These are phyloP conservation scores for Arvicanthis niloticus DNA, from an alignment of 2,113 vertebrate species.

Conservation along the genomic window DNA sequence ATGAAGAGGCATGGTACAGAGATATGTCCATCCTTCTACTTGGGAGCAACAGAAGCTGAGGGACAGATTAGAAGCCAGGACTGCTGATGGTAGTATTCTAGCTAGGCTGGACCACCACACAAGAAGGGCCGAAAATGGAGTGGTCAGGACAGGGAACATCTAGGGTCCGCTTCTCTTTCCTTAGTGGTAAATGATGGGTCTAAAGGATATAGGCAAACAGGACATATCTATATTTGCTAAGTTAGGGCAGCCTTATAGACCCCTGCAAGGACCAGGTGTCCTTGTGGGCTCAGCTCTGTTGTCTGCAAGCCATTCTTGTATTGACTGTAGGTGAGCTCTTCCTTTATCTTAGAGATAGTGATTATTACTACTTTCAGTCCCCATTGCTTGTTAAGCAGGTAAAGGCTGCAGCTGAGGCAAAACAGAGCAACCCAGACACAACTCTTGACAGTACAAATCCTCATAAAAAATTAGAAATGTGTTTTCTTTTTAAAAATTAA, in stretches of 20 bases:
- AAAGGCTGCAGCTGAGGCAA: neutral
- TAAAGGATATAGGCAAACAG: neutral
- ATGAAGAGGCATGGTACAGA: neutral
- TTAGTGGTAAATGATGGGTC: neutral
- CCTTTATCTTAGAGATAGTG: neutral
- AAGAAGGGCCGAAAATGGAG: neutral
- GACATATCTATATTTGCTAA: neutral
- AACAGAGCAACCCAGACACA: neutral
- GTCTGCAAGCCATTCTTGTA: neutral
- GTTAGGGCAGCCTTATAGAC: neutral
- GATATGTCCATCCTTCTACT: neutral
- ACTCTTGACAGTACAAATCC: neutral
- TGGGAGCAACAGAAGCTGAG: neutral
- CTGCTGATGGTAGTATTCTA: neutral
- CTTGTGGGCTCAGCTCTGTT: neutral
- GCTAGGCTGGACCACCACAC: fast-evolving
- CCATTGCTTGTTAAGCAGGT: neutral
- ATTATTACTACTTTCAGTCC: neutral
- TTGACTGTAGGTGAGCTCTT: neutral
- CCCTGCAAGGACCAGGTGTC: neutral
- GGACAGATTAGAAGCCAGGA: neutral
- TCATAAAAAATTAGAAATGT: neutral
- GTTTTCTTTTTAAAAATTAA: slow-evolving; percentile 1
- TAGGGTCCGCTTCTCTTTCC: neutral
- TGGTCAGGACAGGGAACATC: neutral